A percentile compares a stretch with the other conserved stretches of the same genome.
Evolutionary conservation across 2,888 invertebrate species (phyloP).

Genomic region (Melipona beecheii): DNA sequence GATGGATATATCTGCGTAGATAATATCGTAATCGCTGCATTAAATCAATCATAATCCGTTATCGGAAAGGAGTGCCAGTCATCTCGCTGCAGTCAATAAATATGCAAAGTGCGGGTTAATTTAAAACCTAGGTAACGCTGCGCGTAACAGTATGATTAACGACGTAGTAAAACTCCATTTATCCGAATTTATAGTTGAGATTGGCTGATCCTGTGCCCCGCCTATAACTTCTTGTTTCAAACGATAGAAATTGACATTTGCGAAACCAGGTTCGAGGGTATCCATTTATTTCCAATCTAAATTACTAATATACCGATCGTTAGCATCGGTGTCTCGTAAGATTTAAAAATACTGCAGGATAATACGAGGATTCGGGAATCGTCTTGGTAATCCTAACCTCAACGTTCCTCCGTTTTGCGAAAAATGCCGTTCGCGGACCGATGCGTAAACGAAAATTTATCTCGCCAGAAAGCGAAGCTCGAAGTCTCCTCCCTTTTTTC

Average conservation of each 20-base stretch:
- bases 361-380: not conserved
- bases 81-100: constrained; percentile 19
- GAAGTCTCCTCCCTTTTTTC: no score
- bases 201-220: constrained; percentile 9
- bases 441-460: not conserved
- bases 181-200: constrained; percentile 28
- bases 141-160: constrained; percentile 23
- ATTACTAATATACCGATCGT: not conserved
- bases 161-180: constrained; percentile 32
- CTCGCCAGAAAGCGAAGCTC: not conserved
- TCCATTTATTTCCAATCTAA: not conserved
- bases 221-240: constrained; percentile 15
- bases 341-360: not conserved
- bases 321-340: not conserved
- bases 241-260: constrained; percentile 20
- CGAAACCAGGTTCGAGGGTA: constrained; percentile 1
- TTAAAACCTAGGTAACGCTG: constrained; percentile 24
- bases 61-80: constrained; percentile 15
- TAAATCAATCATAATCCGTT: constrained; percentile 10
- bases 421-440: not conserved
- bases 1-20: not conserved
- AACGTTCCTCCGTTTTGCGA: not conserved
- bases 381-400: not conserved
- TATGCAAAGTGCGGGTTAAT: constrained; percentile 27
- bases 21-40: constrained; percentile 4